Evolutionary conservation across 2,888 invertebrate genomes (phyloP).

Genomic region (Mythimna albipuncta): DNA sequence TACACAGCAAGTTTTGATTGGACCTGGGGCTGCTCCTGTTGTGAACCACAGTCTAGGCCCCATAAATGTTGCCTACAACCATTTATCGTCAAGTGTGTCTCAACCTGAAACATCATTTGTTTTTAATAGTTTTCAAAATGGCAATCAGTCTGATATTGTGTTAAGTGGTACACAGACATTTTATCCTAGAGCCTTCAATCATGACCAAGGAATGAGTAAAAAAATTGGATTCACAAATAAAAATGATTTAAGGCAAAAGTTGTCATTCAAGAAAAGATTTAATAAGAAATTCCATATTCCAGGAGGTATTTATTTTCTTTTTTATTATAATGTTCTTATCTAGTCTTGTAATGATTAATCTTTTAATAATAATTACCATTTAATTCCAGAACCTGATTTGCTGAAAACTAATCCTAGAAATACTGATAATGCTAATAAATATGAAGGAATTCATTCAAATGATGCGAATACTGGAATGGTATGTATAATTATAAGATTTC

Average conservation of each 20-base stretch:
- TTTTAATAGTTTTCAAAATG: constrained; percentile 28
- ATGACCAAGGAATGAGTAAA: constrained; percentile 19
- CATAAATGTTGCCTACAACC: constrained; percentile 38
- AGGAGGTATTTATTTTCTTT: constrained; percentile 50
- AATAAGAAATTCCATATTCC: constrained; percentile 31
- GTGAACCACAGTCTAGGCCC: constrained; percentile 52
- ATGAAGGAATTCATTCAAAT: constrained; percentile 28
- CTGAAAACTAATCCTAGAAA: constrained; percentile 1
- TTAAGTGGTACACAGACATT: constrained; percentile 1
- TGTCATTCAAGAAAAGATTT: constrained; percentile 61
- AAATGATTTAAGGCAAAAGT: constrained; percentile 68
- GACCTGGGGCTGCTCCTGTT: constrained; percentile 47
- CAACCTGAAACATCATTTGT: constrained; percentile 15
- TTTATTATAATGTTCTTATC: not conserved
- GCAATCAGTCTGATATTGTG: not conserved
- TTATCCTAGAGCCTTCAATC: constrained; percentile 18
- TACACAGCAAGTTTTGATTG: constrained; percentile 47
- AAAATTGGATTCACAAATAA: constrained; percentile 13
- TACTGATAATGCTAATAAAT: not conserved
- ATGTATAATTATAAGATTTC: constrained; percentile 8
- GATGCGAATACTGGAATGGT: constrained; percentile 20
- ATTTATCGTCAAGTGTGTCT: constrained; percentile 10
- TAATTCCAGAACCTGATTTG: constrained; percentile 29
- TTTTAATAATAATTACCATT: constrained; percentile 1
- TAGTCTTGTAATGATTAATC: not conserved